Evolutionary conservation across 2,113 vertebrate genomes (phyloP), one percentile per base, ranked within the genome.

Genomic region (Toxotes jaculatrix): DNA sequence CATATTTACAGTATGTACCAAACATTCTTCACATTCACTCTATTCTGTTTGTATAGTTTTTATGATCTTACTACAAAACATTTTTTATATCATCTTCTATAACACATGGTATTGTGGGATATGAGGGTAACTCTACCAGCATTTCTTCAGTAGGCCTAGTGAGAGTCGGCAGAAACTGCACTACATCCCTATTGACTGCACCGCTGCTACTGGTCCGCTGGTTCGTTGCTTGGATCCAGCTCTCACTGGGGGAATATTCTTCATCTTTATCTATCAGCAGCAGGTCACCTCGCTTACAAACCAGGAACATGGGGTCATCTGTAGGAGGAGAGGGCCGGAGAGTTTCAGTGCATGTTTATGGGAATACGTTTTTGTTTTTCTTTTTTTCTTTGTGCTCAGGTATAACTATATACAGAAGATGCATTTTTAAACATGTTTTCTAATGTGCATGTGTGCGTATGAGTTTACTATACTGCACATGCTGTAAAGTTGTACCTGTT

Each of bases 221-320:
- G 65, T 97, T 98, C 66, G 92, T 94, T 23, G 93, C 97, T 74
- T 14, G 81, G 53, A 95, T 85, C 96, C 95, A 97, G 9, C 76
- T 88, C 56, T 85, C 87, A 3, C 93, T 83, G 34, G 77, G 49
- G 57, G 93, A 80, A 45, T 78, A 56, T 6, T 87, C 83, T 66
- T 94, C 90, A 43, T 96, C 94, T 88, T 95, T 91, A 0, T 90
- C 92, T 34, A 98, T 75, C 80, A 95, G 86, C 83, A 99, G 91
- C 77, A 99, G 91, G 85, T 99, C 98, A 5, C 97, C 97, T 55
- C 94, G 96, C 87, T 93, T 97, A 92, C 93, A 97, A 56, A 86
- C 84, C 79, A 98, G 88, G 55, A 96, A 89, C 13, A 49, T 85
- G 23, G 89, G 64, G 14, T 98, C 96, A 17, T 95, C 97, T 98